A percentile compares a stretch with the other conserved stretches of the same genome.
Conservation (phyloP, 2,888 invertebrate genomes). For the Spisula solida region DNA sequence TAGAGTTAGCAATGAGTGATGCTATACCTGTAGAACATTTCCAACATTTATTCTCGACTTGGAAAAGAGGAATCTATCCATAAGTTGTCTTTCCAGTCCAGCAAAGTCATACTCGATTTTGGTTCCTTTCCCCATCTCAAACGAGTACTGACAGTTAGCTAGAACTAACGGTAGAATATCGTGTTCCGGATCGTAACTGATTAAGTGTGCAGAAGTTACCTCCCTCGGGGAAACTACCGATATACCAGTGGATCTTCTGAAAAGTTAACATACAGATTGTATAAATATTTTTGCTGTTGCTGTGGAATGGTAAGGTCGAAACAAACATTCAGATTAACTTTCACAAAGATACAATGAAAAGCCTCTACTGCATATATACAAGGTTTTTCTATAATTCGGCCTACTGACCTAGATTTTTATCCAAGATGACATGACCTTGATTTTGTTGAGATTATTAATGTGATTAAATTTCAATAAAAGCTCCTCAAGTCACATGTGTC, state of each 20-base stretch:
- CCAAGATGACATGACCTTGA: too few relatives aligned
- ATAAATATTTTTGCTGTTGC: too few relatives aligned
- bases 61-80: slow-evolving; percentile 75
- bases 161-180: slow-evolving; percentile 80
- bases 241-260: slow-evolving; percentile 11
- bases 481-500: too few relatives aligned
- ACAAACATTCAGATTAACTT: too few relatives aligned
- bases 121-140: slow-evolving; percentile 76
- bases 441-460: too few relatives aligned
- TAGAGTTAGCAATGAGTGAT: too few relatives aligned
- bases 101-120: slow-evolving; percentile 77
- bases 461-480: too few relatives aligned
- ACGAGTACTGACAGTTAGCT: slow-evolving; percentile 80
- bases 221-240: slow-evolving; percentile 61
- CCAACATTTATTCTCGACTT: slow-evolving; percentile 67
- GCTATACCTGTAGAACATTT: slow-evolving; percentile 57
- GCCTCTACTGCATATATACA: too few relatives aligned
- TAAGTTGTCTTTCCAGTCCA: slow-evolving; percentile 75
- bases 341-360: too few relatives aligned
- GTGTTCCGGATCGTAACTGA: slow-evolving; percentile 74
- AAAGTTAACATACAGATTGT: neutral
- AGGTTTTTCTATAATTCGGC: too few relatives aligned
- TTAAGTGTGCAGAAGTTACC: slow-evolving; percentile 73
- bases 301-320: too few relatives aligned
- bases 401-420: too few relatives aligned